phyloP scores from a whole-genome alignment of 2,797 vertebrate species.

The Melanotaenia trifasciata region DNA sequence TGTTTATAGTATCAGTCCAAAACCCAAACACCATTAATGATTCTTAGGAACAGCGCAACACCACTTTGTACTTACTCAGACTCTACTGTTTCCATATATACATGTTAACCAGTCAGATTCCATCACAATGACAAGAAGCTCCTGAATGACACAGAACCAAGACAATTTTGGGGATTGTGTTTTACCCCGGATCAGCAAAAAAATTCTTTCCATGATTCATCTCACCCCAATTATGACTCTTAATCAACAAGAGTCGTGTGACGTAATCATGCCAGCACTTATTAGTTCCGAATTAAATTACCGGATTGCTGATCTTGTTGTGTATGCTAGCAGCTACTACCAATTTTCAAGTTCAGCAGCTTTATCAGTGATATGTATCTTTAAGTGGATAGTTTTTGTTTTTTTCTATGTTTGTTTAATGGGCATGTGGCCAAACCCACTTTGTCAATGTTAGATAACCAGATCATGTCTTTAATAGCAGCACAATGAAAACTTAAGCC shows the following conservation, averaged over 20 bases:
- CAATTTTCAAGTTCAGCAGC: neutral
- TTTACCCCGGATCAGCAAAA: neutral
- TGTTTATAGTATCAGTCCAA: slow-evolving; percentile 26
- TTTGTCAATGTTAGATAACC: slow-evolving; percentile 15
- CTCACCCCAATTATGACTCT: neutral
- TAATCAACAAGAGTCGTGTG: neutral
- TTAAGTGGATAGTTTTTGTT: neutral
- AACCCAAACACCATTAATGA: slow-evolving; percentile 34
- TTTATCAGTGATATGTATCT: neutral
- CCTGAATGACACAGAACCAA: neutral
- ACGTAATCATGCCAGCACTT: neutral
- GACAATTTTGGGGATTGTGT: neutral
- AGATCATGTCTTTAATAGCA: slow-evolving; percentile 10
- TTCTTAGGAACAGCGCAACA: slow-evolving; percentile 27
- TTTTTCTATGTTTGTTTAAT: neutral
- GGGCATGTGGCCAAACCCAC: neutral
- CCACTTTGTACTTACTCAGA: slow-evolving; percentile 9
- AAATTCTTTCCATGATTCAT: neutral
- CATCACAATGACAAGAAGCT: neutral
- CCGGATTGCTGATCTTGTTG: neutral
- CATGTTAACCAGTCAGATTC: neutral
- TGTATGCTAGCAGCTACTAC: neutral
- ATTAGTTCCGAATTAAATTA: neutral
- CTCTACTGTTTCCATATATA: neutral
- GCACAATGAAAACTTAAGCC: slow-evolving; percentile 11